Evolutionary conservation across 2,113 vertebrate genomes (phyloP).

Genomic region (Albula glossodonta): DNA sequence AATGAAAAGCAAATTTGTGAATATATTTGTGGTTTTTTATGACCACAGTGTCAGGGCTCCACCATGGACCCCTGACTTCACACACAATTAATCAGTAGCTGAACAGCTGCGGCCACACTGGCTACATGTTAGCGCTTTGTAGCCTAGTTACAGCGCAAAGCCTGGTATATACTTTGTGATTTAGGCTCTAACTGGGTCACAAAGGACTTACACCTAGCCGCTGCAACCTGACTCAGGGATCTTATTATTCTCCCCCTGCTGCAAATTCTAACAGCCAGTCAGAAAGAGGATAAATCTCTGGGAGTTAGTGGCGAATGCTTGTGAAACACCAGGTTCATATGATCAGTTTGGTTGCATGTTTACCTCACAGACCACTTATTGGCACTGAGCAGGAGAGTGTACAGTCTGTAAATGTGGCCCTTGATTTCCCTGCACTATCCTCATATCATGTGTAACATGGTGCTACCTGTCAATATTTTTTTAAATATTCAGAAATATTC

Average conservation of each 20-base stretch:
- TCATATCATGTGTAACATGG: background rate
- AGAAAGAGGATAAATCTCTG: background rate
- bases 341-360: background rate
- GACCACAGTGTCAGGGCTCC: background rate
- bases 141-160: slow-evolving; percentile 1
- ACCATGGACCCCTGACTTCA: background rate
- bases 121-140: background rate
- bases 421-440: background rate
- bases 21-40: background rate
- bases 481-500: background rate
- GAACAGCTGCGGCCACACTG: background rate
- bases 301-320: background rate
- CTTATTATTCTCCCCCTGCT: background rate
- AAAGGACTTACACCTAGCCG: slow-evolving; percentile 1
- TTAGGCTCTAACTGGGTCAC: slow-evolving; percentile 1
- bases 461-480: background rate
- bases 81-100: background rate
- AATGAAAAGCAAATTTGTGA: background rate
- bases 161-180: background rate
- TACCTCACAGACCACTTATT: background rate
- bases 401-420: background rate
- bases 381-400: background rate
- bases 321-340: background rate
- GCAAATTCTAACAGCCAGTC: background rate
- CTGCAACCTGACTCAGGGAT: background rate